phyloP scores from a whole-genome alignment of 92 coral and sea anemone genomes.

The Zoanthus solanderi region DNA sequence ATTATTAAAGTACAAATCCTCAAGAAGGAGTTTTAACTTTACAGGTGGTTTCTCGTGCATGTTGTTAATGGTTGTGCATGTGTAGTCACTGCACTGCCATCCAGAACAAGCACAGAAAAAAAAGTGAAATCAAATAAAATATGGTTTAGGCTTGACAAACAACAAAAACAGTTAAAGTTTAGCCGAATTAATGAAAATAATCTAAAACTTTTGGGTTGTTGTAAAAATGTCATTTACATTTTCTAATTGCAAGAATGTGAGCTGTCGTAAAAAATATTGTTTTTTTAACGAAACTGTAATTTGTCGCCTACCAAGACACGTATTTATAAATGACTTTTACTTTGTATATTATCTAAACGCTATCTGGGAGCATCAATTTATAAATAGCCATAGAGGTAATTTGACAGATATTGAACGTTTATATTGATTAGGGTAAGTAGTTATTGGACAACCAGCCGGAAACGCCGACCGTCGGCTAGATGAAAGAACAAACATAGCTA shows the following conservation, averaged over 20 bases:
- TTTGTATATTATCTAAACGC: slow-evolving; percentile 25
- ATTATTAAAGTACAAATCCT: not conserved
- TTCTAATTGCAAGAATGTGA: slow-evolving; percentile 11
- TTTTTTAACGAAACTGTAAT: not conserved
- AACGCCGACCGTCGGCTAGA: slow-evolving; percentile 37
- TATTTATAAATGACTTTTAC: slow-evolving; percentile 26
- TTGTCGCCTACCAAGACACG: slow-evolving; percentile 26
- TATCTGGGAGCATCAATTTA: slow-evolving; percentile 30
- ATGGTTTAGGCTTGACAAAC: no score
- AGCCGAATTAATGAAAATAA: not conserved
- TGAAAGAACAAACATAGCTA: slow-evolving; percentile 30
- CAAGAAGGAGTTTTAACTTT: not conserved
- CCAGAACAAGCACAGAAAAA: slow-evolving; percentile 9
- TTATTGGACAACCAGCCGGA: slow-evolving; percentile 37
- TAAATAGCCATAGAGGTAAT: slow-evolving; percentile 5
- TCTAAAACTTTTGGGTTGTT: not conserved
- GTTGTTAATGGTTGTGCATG: not conserved
- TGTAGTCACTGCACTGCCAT: not conserved
- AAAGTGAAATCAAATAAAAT: slow-evolving; percentile 11
- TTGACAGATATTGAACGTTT: slow-evolving; percentile 34
- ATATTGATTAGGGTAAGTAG: slow-evolving; percentile 22
- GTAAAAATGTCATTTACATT: not conserved
- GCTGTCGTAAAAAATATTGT: not conserved
- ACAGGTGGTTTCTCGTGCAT: not conserved
- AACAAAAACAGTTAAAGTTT: not conserved